phyloP scores from a whole-genome alignment of 2,797 vertebrate genomes.

The Trachops cirrhosus region DNA sequence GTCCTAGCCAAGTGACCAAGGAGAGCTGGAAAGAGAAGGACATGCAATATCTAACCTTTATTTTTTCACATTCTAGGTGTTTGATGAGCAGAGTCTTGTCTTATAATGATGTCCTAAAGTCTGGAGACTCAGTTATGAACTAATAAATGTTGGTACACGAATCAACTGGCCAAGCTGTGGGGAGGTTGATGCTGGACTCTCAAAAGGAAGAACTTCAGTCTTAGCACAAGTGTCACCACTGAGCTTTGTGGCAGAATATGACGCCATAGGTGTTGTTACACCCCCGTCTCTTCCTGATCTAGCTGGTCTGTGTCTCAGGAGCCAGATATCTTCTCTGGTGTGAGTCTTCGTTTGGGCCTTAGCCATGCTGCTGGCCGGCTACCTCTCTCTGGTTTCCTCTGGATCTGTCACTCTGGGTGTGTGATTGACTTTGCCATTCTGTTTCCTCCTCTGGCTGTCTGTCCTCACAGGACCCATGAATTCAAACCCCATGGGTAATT shows the following conservation, averaged over 20 bases:
- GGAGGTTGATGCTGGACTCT: background rate
- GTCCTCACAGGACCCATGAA: background rate
- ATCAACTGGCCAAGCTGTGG: background rate
- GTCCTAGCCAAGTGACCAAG: background rate
- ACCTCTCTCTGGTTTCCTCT: background rate
- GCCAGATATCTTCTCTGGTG: background rate
- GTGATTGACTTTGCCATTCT: background rate
- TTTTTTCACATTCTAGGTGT: background rate
- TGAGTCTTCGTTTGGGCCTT: background rate
- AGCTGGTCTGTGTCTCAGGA: background rate
- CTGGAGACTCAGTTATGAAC: background rate
- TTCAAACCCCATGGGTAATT: background rate
- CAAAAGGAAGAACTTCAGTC: background rate
- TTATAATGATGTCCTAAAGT: background rate
- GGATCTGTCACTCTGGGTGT: background rate
- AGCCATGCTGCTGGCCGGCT: background rate
- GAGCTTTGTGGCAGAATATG: background rate
- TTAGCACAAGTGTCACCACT: background rate
- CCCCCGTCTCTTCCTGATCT: background rate
- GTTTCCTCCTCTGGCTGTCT: background rate
- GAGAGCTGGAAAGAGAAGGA: background rate
- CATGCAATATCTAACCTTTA: background rate
- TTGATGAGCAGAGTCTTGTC: background rate
- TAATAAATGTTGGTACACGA: background rate
- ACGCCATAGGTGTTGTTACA: background rate